A percentile compares a stretch with the other conserved stretches of the same genome.
phyloP scores from a whole-genome alignment of 1,140 invertebrate genomes.

The Forficula auricularia region DNA sequence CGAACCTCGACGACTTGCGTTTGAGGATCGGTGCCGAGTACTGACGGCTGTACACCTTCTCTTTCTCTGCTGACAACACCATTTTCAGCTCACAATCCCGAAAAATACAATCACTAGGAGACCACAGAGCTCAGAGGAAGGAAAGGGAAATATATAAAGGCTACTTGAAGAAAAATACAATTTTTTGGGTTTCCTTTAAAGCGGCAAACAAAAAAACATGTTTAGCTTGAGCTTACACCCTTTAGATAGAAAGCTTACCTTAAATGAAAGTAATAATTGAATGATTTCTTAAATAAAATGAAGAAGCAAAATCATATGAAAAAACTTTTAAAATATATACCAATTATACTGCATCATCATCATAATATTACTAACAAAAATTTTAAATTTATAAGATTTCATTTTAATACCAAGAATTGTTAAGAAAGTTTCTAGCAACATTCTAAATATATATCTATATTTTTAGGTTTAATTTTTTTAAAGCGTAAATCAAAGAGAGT shows the following conservation, averaged over 20 bases:
- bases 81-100: no score
- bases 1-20: constrained; percentile 78
- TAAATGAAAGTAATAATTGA: neutral
- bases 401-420: no score
- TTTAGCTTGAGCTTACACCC: no score
- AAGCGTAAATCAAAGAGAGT: no score
- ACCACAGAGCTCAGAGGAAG: neutral
- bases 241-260: neutral
- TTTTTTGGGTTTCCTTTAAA: neutral
- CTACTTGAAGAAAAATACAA: neutral
- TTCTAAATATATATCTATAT: no score
- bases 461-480: no score
- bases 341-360: constrained; percentile 4
- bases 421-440: no score
- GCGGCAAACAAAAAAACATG: neutral
- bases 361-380: no score
- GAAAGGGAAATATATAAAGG: neutral
- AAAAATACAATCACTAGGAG: no score
- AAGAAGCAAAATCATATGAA: constrained; percentile 1
- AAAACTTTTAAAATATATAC: neutral
- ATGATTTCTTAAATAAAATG: constrained; percentile 9
- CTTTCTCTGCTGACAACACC: constrained; percentile 44
- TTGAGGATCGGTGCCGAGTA: constrained; percentile 77
- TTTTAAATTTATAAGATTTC: no score
- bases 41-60: constrained; percentile 76